Conservation (phyloP, 2,797 vertebrate species). For the Dermochelys coriacea region DNA sequence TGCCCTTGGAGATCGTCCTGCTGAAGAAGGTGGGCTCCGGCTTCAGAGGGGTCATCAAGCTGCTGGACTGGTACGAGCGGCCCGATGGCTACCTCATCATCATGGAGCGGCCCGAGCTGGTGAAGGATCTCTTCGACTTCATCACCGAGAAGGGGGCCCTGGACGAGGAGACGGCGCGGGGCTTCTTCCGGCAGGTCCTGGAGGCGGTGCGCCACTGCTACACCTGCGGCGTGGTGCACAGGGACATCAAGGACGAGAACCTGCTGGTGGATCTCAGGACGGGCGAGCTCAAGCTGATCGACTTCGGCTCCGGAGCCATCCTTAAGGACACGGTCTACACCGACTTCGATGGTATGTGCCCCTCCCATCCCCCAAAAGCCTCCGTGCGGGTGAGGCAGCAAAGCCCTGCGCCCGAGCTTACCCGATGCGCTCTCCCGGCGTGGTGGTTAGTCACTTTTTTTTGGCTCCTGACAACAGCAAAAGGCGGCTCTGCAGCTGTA, state of each 20-base stretch:
- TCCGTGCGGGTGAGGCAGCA: not conserved
- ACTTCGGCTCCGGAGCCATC: constrained; percentile 96
- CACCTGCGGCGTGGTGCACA: constrained; percentile 93
- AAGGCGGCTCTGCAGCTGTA: not conserved
- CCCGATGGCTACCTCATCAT: constrained; percentile 95
- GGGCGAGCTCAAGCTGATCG: constrained; percentile 96
- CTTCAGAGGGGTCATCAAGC: constrained; percentile 93
- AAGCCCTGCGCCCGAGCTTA: rapidly evolving
- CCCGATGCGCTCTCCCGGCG: rapidly evolving
- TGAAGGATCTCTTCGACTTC: constrained; percentile 97
- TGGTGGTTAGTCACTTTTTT: rapidly evolving
- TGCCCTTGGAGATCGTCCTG: constrained; percentile 94
- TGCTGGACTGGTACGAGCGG: constrained; percentile 97
- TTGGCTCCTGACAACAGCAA: not conserved
- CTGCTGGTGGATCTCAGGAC: constrained; percentile 94
- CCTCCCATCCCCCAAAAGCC: not conserved
- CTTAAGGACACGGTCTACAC: constrained; percentile 99
- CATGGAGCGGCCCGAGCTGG: constrained; percentile 95
- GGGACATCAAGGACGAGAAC: constrained; percentile 98
- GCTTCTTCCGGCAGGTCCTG: constrained; percentile 95
- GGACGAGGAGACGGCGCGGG: constrained; percentile 92
- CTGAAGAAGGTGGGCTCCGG: constrained; percentile 95
- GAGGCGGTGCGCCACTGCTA: constrained; percentile 97
- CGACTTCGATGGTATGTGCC: constrained; percentile 93
- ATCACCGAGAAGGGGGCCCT: constrained; percentile 97